These are phyloP conservation scores for Venusia cambrica DNA, from an alignment of 2,888 invertebrate species.

Conservation along the genomic window DNA sequence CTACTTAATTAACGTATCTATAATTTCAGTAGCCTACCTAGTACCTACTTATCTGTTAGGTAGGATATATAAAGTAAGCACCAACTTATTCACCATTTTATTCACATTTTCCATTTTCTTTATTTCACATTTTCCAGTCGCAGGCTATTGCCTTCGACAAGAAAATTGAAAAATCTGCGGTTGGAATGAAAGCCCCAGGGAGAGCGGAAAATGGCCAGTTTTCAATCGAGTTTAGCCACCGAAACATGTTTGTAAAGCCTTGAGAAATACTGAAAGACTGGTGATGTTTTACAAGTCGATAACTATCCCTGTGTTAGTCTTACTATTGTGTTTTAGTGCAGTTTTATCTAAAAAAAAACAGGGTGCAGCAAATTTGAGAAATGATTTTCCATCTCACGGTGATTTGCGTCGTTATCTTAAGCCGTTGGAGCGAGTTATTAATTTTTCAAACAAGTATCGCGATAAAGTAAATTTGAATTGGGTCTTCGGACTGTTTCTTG, in stretches of 20 bases:
- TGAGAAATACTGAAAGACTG: background rate
- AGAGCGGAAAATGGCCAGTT: slow-evolving; percentile 35
- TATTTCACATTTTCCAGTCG: too few species aligned
- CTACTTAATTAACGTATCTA: too few species aligned
- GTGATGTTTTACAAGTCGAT: slow-evolving; percentile 1
- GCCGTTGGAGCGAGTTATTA: slow-evolving; percentile 36
- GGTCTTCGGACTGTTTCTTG: slow-evolving; percentile 51
- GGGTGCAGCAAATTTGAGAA: slow-evolving; percentile 11
- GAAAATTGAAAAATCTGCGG: too few species aligned
- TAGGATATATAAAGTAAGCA: too few species aligned
- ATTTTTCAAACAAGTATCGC: slow-evolving; percentile 37
- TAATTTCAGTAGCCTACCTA: too few species aligned
- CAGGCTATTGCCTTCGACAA: too few species aligned
- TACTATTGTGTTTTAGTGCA: slow-evolving; percentile 1
- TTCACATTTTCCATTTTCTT: too few species aligned
- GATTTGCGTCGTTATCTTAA: slow-evolving; percentile 42
- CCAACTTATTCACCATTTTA: too few species aligned
- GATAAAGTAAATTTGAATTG: slow-evolving; percentile 45
- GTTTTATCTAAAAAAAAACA: slow-evolving; percentile 6
- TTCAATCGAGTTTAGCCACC: slow-evolving; percentile 29
- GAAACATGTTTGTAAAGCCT: slow-evolving; percentile 24
- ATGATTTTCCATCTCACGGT: slow-evolving; percentile 35
- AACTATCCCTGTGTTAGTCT: background rate
- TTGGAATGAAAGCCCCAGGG: slow-evolving; percentile 33
- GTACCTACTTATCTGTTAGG: too few species aligned